phyloP scores from a whole-genome alignment of 2,888 invertebrate genomes.

The Lasioglossum pauxillum region DNA sequence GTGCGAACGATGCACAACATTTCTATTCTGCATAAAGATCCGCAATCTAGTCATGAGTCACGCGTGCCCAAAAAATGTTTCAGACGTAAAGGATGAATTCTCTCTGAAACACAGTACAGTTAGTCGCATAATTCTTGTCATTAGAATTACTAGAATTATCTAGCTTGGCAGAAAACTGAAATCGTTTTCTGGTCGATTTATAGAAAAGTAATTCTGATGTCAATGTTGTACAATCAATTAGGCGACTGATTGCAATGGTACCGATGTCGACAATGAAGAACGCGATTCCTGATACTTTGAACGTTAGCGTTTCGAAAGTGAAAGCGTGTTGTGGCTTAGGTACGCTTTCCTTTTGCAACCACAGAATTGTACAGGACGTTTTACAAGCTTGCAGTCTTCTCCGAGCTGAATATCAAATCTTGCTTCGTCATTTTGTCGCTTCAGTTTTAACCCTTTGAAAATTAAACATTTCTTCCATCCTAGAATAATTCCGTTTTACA shows the following conservation, averaged over 20 bases:
- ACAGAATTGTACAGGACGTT: not conserved
- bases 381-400: not conserved
- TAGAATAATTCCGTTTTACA: too few species aligned
- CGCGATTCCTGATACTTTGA: not conserved
- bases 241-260: not conserved
- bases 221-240: too few species aligned
- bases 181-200: too few species aligned
- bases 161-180: too few species aligned
- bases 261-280: not conserved
- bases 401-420: not conserved
- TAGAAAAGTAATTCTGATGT: too few species aligned
- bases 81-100: not conserved
- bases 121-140: too few species aligned
- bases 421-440: not conserved
- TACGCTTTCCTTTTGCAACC: constrained; percentile 4
- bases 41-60: not conserved
- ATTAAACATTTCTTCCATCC: too few species aligned
- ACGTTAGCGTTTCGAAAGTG: not conserved
- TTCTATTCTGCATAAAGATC: not conserved
- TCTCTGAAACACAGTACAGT: too few species aligned
- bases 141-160: too few species aligned
- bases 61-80: not conserved
- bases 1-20: not conserved
- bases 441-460: too few species aligned
- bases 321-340: not conserved